Percentiles rank a stretch among this genome's conserved stretches.
Evolutionary conservation across 2,888 invertebrate species (phyloP).

Genomic region (Leptopilina syphax): DNA sequence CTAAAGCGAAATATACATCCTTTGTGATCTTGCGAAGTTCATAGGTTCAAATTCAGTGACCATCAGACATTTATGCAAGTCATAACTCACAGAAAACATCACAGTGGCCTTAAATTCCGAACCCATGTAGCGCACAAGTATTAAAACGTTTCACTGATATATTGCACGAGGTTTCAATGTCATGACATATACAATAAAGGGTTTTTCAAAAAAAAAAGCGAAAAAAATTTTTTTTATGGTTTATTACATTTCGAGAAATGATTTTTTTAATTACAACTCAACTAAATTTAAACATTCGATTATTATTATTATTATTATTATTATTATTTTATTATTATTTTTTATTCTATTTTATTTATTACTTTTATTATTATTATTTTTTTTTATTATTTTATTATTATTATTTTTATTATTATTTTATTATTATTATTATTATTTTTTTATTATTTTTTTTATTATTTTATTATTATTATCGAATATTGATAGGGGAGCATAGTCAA

Average conservation of each 20-base stretch:
- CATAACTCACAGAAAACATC: conserved; percentile 31
- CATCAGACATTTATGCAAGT: conserved; percentile 25
- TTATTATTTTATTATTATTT: no score
- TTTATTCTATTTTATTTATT: no score
- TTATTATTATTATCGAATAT: no score
- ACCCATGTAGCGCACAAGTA: conserved; percentile 17
- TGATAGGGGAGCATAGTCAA: no score
- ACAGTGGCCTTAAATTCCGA: conserved; percentile 28
- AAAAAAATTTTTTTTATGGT: not conserved
- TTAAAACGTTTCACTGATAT: conserved; percentile 19
- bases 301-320: no score
- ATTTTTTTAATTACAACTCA: not conserved
- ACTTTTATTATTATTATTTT: no score
- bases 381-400: no score
- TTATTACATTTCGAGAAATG: not conserved
- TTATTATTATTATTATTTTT: no score
- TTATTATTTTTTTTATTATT: no score
- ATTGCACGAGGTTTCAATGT: conserved; percentile 24
- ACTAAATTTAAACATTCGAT: no score
- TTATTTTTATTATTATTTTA: no score
- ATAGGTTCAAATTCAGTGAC: not conserved
- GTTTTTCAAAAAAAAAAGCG: not conserved
- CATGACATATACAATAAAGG: conserved; percentile 11
- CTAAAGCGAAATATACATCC: conserved; percentile 8
- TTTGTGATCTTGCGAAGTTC: conserved; percentile 17